Percentiles rank a stretch among this genome's conserved stretches.
phyloP scores from a whole-genome alignment of 2,113 vertebrate genomes.

The Gopherus evgoodei region DNA sequence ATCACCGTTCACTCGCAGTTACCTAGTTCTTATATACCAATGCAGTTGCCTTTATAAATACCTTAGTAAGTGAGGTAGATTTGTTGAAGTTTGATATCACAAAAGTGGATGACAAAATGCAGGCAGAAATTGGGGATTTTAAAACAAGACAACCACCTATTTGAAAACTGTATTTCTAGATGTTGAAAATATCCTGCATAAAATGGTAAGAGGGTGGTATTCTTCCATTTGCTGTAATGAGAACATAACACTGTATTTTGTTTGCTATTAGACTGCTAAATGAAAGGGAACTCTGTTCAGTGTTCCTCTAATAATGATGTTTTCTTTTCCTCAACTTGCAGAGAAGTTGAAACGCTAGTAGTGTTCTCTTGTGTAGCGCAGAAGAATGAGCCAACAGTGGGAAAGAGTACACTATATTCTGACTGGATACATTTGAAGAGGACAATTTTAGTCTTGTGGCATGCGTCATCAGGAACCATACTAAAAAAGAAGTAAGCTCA shows the following conservation, averaged over 20 bases:
- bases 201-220: not conserved
- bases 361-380: conserved; percentile 23
- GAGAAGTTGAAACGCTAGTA: conserved; percentile 37
- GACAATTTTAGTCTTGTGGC: conserved; percentile 54
- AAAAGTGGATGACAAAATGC: not conserved
- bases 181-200: not conserved
- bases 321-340: conserved; percentile 49
- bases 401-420: conserved; percentile 42
- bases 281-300: not conserved
- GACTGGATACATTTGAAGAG: conserved; percentile 64
- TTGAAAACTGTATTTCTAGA: not conserved
- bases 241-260: not conserved
- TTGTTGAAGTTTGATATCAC: not conserved
- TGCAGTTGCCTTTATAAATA: not conserved
- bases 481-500: conserved; percentile 75
- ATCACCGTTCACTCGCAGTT: not conserved
- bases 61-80: not conserved
- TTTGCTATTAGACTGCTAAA: not conserved
- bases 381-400: conserved; percentile 70
- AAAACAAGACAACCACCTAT: not conserved
- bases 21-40: not conserved
- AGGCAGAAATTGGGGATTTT: not conserved
- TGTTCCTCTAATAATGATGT: conserved; percentile 26
- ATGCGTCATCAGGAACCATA: conserved; percentile 63
- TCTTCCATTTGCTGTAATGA: not conserved